Evolutionary conservation across 2,113 vertebrate species (phyloP).

Genomic region (Petrocephalus zakoni): DNA sequence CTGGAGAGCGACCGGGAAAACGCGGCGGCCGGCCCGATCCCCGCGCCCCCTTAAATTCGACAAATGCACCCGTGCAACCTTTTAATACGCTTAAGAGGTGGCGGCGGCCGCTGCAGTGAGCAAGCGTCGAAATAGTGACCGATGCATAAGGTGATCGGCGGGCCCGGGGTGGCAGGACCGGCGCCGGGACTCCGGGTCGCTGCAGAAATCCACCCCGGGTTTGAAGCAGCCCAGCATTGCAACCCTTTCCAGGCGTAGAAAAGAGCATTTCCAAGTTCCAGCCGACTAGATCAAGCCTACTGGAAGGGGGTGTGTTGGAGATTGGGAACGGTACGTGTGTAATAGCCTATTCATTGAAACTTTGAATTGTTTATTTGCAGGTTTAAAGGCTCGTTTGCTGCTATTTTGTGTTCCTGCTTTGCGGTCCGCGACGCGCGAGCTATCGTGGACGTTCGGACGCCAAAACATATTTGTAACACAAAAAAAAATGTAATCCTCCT

Average conservation of each 20-base stretch:
- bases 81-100: not conserved
- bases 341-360: conserved; percentile 29
- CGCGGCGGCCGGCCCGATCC: not conserved
- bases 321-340: conserved; percentile 28
- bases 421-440: not conserved
- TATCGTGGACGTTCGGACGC: not conserved
- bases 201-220: conserved; percentile 7
- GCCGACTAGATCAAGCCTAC: conserved; percentile 42
- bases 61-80: not conserved
- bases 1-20: conserved; percentile 14
- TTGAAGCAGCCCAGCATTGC: conserved; percentile 8
- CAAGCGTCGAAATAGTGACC: not conserved
- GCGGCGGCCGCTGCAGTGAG: not conserved
- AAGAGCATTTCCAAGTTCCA: conserved; percentile 41
- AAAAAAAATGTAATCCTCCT: not conserved
- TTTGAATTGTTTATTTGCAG: conserved; percentile 26
- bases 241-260: conserved; percentile 31
- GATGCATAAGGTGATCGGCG: not conserved
- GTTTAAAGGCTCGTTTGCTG: not conserved
- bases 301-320: conserved; percentile 36
- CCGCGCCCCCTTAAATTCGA: not conserved
- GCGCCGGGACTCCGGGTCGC: not conserved
- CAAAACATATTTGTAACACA: not conserved
- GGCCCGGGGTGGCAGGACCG: not conserved
- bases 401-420: not conserved